Conservation (phyloP, 2,113 vertebrate genomes). For the Cinclus cinclus region DNA sequence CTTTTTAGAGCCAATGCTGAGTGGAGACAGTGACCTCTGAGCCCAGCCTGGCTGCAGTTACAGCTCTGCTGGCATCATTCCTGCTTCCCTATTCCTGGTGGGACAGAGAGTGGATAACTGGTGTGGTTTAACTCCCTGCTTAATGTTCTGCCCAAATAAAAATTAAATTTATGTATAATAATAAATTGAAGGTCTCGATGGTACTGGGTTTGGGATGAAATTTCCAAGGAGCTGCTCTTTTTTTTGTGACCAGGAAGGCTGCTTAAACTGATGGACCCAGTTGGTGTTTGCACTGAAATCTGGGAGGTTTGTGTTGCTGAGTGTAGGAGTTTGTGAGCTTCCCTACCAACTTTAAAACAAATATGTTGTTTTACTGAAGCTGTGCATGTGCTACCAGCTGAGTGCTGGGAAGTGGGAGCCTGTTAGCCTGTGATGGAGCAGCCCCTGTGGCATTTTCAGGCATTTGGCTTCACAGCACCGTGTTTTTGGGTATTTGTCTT, state of each 20-base stretch:
- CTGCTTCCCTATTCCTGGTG: not conserved
- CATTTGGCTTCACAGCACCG: rapidly evolving
- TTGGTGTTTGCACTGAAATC: not conserved
- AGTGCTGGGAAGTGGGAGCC: not conserved
- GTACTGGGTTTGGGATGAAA: not conserved
- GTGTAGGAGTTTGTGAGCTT: not conserved
- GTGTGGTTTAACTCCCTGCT: not conserved
- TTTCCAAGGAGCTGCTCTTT: not conserved
- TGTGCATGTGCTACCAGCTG: not conserved
- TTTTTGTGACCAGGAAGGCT: not conserved
- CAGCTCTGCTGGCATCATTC: not conserved
- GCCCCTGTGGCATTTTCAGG: not conserved
- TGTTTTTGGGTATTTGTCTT: not conserved
- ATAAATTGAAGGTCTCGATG: not conserved
- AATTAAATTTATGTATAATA: not conserved
- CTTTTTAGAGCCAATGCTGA: not conserved
- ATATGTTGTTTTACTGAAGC: not conserved
- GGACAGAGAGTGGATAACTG: not conserved
- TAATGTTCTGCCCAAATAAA: not conserved
- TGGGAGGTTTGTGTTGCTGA: not conserved
- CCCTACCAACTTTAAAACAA: not conserved
- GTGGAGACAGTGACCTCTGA: not conserved
- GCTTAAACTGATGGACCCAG: not conserved
- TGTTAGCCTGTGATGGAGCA: not conserved
- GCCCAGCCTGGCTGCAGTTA: not conserved